Percentiles rank a stretch among this genome's conserved stretches.
phyloP scores from a whole-genome alignment of 2,797 vertebrate species.

The Peromyscus eremicus region DNA sequence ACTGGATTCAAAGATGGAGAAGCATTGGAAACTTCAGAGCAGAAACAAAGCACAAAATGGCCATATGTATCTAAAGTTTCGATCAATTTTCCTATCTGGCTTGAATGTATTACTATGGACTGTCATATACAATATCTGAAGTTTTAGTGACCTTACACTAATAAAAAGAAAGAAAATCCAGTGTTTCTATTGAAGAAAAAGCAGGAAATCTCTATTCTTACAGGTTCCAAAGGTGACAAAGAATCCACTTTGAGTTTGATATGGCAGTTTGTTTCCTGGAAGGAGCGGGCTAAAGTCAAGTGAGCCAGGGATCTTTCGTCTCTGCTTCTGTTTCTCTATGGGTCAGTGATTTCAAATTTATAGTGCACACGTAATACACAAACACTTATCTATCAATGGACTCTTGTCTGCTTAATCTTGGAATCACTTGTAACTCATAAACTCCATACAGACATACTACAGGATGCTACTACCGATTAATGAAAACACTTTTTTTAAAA shows the following conservation, averaged over 20 bases:
- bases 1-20: background rate
- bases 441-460: background rate
- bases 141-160: background rate
- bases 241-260: background rate
- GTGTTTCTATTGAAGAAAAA: background rate
- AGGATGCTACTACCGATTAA: background rate
- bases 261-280: background rate
- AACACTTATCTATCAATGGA: background rate
- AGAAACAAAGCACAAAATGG: conserved; percentile 47
- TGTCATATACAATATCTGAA: background rate
- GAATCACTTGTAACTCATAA: background rate
- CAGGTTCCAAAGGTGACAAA: background rate
- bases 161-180: conserved; percentile 13
- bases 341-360: background rate
- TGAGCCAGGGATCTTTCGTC: background rate
- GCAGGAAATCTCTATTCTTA: background rate
- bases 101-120: background rate
- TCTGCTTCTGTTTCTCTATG: background rate
- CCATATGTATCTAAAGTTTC: background rate
- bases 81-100: background rate
- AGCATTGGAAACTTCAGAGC: background rate
- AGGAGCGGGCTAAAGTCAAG: background rate
- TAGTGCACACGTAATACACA: background rate
- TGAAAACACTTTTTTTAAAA: background rate
- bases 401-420: background rate